Base-by-base conservation (phyloP, 2,797 vertebrate species). In the Dicrostonyx torquatus region DNA sequence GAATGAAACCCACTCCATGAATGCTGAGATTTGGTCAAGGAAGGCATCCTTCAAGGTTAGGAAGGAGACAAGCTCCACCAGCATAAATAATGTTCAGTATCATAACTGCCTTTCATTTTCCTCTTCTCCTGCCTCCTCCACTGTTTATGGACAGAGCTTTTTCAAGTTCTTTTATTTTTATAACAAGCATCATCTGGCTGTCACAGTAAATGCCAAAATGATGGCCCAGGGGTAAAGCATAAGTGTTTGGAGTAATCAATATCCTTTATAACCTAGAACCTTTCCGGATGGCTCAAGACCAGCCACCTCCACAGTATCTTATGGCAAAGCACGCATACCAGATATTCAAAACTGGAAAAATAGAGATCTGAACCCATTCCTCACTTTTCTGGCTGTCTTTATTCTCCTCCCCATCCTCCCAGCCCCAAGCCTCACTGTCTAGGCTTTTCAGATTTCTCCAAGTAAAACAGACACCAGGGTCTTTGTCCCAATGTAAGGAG, bases 401-500 rank as follows among this genome's bases (percentile, higher is more conserved):
- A 20, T 66, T 82, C 40, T 2, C 6, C 29, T 66, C 18, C 9
- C 43, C 18, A 76, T 79, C 62, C 24, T 15, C 55, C 55, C 55
- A 8, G 22, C 29, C 26, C 4, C 14, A 29, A 55, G 2, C 62
- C 60, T 5, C 13, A 76, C 37, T 10, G 50, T 40, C 3, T 34
- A 94, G 55, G 29, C 24, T 37, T 91, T 40, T 87, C 29, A 89
- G 31, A 91, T 26, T 91, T 77, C 34, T 76, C 48, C 14, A 58
- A 24, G 24, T 37, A 7, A 94, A 37, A n/a, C 72, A 92, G 68
- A 82, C 13, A 66, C 48, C 26, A 87, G 15, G 13, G 12, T 43
- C 3, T 15, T 13, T 20, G 55, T 31, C 76, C 15, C 55, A 89
- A 2, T 40, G 31, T 11, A 37, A 76, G 11, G 5, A 66, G 26